Evolutionary conservation across 2,797 vertebrate genomes (phyloP), one percentile per base, ranked within the genome.

Genomic region (Parambassis ranga): DNA sequence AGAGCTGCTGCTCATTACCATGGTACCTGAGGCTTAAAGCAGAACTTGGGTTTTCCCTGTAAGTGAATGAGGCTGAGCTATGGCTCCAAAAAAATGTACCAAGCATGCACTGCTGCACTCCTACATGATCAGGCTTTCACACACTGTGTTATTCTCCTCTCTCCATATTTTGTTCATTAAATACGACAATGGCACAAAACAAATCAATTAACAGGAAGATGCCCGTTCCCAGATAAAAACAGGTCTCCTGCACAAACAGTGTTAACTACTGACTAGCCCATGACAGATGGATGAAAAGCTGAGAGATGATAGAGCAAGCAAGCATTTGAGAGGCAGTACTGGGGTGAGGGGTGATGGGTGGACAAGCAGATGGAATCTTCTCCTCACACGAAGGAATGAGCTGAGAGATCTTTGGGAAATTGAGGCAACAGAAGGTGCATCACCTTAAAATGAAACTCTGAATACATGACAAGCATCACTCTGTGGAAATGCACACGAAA

Each of bases 1-100:
- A 77, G 65, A 81, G 70, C 70, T 65, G 66, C 63, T 58, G 74
- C 84, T 88, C 81, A 90, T 85, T 89, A 87, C 68, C 79, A 71
- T 63, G 73, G 63, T 77, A 89, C 82, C 87, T 65, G 65, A 77
- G 84, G 84, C 83, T 83, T 52, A 65, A 48, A 77, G 80, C 58
- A 77, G 27, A 50, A 69, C 50, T 20, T 10, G 61, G 77, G 79
- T 67, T 81, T 82, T 85, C 75, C 78, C 79, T 43, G 53, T 27
- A 37, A 68, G 44, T 71, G 60, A 58, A 52, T 8, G 24, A 70
- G 63, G 52, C 36, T n/a, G 14, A 71, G 61, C 37, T 32, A 6
- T 1, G 37, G 36, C 63, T 73, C 35, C 3, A 2, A 66, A 67
- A 70, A 60, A 52, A 71, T 35, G 53, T 59, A 41, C 15, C 39